Evolutionary conservation across 2,888 invertebrate species (phyloP).

Genomic region (Eugnorisma glareosa): DNA sequence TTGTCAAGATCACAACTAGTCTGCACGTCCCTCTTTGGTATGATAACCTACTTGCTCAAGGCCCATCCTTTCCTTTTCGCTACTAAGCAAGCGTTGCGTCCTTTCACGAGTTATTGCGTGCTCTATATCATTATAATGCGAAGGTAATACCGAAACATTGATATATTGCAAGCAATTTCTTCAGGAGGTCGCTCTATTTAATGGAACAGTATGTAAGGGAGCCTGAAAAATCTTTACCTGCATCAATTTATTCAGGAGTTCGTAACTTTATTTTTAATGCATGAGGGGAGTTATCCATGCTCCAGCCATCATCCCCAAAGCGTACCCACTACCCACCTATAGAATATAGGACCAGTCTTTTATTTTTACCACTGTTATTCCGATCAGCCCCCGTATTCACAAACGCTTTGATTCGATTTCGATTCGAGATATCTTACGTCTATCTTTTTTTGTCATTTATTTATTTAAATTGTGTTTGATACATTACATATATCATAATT

Average conservation of each 20-base stretch:
- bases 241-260: neutral
- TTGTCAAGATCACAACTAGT: neutral
- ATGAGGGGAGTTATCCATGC: neutral
- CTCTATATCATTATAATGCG: conserved; percentile 14
- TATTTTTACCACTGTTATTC: neutral
- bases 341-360: neutral
- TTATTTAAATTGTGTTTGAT: too few relatives aligned
- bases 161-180: neutral
- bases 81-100: conserved; percentile 18
- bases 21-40: conserved; percentile 5
- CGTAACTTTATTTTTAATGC: neutral
- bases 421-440: too few relatives aligned
- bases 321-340: too few relatives aligned
- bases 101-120: conserved; percentile 35
- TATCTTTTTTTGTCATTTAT: too few relatives aligned
- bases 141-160: conserved; percentile 12
- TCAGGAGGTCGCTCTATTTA: too few relatives aligned
- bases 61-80: conserved; percentile 37
- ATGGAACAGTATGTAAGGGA: neutral
- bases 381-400: too few relatives aligned
- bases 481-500: too few relatives aligned
- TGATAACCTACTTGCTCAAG: conserved; percentile 39
- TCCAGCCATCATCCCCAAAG: neutral
- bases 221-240: too few relatives aligned
- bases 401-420: too few relatives aligned